Evolutionary conservation across 2,888 invertebrate species (phyloP), one percentile per base, ranked within the genome.

Genomic region (Zonitis immaculata): DNA sequence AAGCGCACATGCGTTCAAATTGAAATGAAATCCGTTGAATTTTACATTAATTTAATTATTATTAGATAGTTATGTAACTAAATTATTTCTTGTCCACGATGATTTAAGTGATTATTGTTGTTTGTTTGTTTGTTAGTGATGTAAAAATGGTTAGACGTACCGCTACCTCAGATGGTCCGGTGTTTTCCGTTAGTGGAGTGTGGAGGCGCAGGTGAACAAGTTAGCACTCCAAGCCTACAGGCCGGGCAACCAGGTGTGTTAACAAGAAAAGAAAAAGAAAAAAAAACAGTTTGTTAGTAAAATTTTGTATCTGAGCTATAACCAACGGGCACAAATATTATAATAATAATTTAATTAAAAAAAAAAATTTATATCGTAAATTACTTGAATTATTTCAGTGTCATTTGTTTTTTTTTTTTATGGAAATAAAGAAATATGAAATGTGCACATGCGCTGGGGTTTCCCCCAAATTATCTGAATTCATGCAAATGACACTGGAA

Each of bases 211-310:
- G 68, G 73, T 73, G 73, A 70, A n/a, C 70, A 70, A 68, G 83
- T 86, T 86, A 86, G 86, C 87, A 86, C 86, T 85, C 86, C 80
- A 80, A 81, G 85, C 86, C 86, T 86, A 86, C 69, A 73, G 73
- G 73, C 73, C 73, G 74, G 74, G 73, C 73, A 74, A 74, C 73
- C 73, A 69, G 73, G 74, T 76, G n/a, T n/a, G n/a, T n/a, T 74
- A 75, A 75, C 74, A 76, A 73, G 73, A 76, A 76, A 75, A 74
- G 73, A 74, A 74, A 32, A 16, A 35, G 35, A 76, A 73, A 71
- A 72, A 72, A 72, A 73, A 73, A 74, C 75, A 75, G 73, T 71
- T 69, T 74, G 75, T 75, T 76, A 76, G 76, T 76, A 73, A 35
- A 32, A 32, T 32, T 61, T 70, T 62, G n/a, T 66, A 63, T 65